Evolutionary conservation across 35 echinoderm and acorn worm species (phyloP), one percentile per base, ranked within the genome.

Genomic region (Chiridota heheva): DNA sequence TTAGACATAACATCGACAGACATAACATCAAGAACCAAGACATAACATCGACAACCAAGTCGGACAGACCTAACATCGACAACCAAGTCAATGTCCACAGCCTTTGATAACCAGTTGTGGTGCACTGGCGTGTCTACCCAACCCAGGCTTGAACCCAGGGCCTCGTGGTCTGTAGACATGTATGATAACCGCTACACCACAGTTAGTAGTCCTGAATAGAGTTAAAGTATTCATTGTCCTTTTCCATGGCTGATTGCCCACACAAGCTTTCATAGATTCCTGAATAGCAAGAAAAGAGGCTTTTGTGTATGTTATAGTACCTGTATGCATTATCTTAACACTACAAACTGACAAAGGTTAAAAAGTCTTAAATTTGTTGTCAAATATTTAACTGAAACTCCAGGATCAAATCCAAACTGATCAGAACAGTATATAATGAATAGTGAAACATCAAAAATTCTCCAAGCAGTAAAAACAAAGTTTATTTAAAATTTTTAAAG

Each of bases 261-360:
- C 69, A 2, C 44, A 44, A 72, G 49, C 20, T 44, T 72, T 72
- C 34, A 39, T 40, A 46, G 69, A 72, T 18, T 72, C 69, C 32
- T 72, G 42, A 72, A 72, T 18, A 28, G 40, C 69, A 28, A 26
- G 22, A 29, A 72, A 29, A 72, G 69, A 40, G 32, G 26, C 69
- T 29, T 27, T 72, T 72, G 69, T 72, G 69, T 72, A 47, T 29
- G 22, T 18, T 46, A 72, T 72, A 44, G 20, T 18, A 26, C 7
- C 42, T 72, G 20, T 47, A 29, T 72, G n/a, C 41, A 72, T 72
- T 72, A 40, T 72, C 69, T 46, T 72, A 31, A 72, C 69, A 72
- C 69, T 72, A 72, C 41, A 46, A 72, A 72, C 24, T 40, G 16
- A 72, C 44, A 72, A 48, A 7, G 69, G 44, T 30, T 46, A 36